phyloP scores from a whole-genome alignment of 2,113 vertebrate genomes.

The Rafetus swinhoei region DNA sequence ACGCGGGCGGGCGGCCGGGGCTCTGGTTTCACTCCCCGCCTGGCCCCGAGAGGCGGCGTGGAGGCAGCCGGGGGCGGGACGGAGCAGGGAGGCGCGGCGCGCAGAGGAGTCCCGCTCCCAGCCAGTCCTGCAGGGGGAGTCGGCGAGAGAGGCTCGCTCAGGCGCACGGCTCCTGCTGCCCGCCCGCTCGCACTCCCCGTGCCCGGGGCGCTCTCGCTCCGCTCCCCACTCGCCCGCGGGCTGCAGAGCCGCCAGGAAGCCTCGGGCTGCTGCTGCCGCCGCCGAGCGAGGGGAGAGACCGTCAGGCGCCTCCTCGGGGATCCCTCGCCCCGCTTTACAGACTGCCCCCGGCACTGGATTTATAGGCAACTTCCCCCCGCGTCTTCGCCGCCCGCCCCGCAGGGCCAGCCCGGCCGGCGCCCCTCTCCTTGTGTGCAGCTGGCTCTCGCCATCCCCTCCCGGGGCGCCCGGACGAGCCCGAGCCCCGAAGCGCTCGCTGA shows the following conservation, averaged over 20 bases:
- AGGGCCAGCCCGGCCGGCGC: neutral
- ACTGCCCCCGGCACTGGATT: neutral
- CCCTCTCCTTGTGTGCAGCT: neutral
- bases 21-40: fast-evolving
- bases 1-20: neutral
- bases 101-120: neutral
- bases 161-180: neutral
- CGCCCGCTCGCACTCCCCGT: neutral
- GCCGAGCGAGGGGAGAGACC: neutral
- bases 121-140: neutral
- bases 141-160: neutral
- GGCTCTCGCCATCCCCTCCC: neutral
- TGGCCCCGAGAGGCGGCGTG: neutral
- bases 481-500: neutral
- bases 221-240: neutral
- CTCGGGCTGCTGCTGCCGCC: neutral
- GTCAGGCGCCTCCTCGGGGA: neutral
- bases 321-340: neutral
- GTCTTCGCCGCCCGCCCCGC: neutral
- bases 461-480: neutral
- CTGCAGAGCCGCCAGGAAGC: neutral
- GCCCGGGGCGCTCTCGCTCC: neutral
- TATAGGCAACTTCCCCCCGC: neutral
- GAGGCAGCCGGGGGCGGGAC: neutral
- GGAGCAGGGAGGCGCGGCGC: neutral